A percentile compares a stretch with the other conserved stretches of the same genome.
Conservation (phyloP, 2,797 vertebrate species). For the Alcedo atthis region DNA sequence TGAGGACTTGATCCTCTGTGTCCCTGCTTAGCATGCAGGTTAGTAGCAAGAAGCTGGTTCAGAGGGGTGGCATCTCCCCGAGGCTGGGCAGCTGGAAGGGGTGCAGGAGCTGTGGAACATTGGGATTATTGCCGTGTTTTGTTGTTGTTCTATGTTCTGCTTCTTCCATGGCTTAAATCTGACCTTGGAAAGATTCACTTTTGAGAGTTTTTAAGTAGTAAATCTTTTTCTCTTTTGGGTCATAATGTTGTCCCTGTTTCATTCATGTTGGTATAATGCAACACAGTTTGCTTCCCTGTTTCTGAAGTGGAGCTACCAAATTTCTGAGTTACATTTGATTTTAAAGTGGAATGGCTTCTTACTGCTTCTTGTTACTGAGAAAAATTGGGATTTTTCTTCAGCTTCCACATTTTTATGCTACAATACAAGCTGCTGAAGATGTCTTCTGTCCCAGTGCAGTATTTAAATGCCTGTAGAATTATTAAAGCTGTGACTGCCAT, state of each 20-base stretch:
- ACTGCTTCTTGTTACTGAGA: neutral
- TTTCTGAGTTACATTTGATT: neutral
- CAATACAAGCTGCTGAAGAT: neutral
- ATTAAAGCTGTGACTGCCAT: neutral
- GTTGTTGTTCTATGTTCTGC: neutral
- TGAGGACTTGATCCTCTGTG: neutral
- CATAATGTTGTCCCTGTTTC: neutral
- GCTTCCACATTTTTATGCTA: neutral
- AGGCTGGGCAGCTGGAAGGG: neutral
- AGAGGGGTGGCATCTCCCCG: neutral
- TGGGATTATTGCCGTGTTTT: neutral
- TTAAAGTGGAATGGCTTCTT: neutral
- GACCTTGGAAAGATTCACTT: neutral
- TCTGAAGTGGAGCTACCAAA: neutral
- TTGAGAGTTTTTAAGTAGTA: neutral
- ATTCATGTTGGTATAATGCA: neutral
- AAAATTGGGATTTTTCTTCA: neutral
- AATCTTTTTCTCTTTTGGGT: neutral
- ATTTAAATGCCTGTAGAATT: slow-evolving; percentile 1
- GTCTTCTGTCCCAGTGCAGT: neutral
- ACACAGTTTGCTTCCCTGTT: neutral
- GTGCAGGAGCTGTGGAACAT: no score
- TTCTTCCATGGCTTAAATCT: neutral
- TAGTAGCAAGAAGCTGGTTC: neutral
- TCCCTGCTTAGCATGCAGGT: neutral